Conservation (phyloP, 2,888 invertebrate genomes). For the Zygothrica quintamaculata region DNA sequence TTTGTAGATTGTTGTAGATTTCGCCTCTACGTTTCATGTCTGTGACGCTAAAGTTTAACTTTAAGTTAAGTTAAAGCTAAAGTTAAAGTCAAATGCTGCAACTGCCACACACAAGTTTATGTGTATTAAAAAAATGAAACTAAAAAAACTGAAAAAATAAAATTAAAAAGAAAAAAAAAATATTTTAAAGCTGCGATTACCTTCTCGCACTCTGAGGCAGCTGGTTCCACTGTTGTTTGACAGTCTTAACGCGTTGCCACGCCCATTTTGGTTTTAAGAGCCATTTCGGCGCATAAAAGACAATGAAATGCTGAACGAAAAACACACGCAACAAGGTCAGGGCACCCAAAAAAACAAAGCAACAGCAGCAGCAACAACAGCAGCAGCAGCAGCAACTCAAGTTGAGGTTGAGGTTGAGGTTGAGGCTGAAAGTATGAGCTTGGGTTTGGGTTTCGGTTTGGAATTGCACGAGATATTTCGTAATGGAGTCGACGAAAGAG, state of each 20-base stretch:
- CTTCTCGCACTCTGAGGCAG: slow-evolving; percentile 20
- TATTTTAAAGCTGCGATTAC: slow-evolving; percentile 16
- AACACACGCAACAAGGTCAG: slow-evolving; percentile 77
- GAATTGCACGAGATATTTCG: slow-evolving; percentile 58
- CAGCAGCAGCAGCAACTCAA: slow-evolving; percentile 13
- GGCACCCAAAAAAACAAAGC: slow-evolving; percentile 29
- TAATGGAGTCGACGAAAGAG: slow-evolving; percentile 53
- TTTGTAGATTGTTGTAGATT: slow-evolving; percentile 7
- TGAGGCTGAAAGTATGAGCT: slow-evolving; percentile 7
- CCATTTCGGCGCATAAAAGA: slow-evolving; percentile 13
- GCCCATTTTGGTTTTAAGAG: slow-evolving; percentile 30
- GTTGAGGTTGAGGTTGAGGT: slow-evolving; percentile 19
- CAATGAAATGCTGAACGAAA: slow-evolving; percentile 20
- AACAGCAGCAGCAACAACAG: too few relatives aligned
- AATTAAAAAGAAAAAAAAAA: slow-evolving; percentile 23
- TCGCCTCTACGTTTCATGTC: slow-evolving; percentile 58
- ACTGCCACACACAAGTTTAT: slow-evolving; percentile 58
- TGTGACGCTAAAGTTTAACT: slow-evolving; percentile 71
- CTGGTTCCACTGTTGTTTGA: slow-evolving; percentile 30
- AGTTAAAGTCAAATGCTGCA: too few relatives aligned
- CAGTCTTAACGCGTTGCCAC: slow-evolving; percentile 21
- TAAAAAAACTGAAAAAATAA: slow-evolving; percentile 21
- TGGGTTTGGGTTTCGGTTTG: neutral
- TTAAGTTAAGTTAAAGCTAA: too few relatives aligned
- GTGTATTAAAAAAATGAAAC: too few relatives aligned